Conservation (phyloP, 2,113 vertebrate species). For the Prionailurus bengalensis region DNA sequence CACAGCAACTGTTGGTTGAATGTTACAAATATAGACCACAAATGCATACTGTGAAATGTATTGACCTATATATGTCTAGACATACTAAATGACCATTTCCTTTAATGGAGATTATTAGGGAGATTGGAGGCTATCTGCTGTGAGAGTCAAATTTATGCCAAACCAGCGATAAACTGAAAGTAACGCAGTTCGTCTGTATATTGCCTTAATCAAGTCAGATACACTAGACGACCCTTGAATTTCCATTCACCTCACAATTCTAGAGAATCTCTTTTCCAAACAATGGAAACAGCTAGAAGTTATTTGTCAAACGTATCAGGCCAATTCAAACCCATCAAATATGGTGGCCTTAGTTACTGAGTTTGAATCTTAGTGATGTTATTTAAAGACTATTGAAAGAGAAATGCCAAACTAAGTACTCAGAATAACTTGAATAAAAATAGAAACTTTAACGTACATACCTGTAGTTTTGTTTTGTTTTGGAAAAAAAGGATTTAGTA, state of each 20-base stretch:
- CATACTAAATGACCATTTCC: constrained; percentile 49
- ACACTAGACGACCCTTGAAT: background rate
- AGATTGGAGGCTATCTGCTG: background rate
- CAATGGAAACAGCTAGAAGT: background rate
- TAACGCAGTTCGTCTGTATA: background rate
- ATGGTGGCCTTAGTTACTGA: background rate
- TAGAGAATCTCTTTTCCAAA: constrained; percentile 7
- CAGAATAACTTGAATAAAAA: constrained; percentile 17
- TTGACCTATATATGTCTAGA: constrained; percentile 58
- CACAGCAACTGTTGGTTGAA: constrained; percentile 32
- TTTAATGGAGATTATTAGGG: constrained; percentile 56
- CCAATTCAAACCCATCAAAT: background rate
- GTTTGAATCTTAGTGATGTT: background rate
- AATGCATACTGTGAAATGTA: constrained; percentile 52
- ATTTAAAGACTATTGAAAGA: background rate
- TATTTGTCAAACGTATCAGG: background rate
- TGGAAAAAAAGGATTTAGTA: background rate
- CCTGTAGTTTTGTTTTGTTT: background rate
- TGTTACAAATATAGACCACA: constrained; percentile 62
- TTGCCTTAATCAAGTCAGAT: constrained; percentile 35
- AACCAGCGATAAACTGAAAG: constrained; percentile 19
- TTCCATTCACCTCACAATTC: constrained; percentile 31
- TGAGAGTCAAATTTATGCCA: constrained; percentile 45
- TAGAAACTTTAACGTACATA: background rate
- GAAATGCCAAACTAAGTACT: background rate